phyloP scores from a whole-genome alignment of 30 jellyfish, hydroid and myxozoan genomes.

The Morbakka virulenta region DNA sequence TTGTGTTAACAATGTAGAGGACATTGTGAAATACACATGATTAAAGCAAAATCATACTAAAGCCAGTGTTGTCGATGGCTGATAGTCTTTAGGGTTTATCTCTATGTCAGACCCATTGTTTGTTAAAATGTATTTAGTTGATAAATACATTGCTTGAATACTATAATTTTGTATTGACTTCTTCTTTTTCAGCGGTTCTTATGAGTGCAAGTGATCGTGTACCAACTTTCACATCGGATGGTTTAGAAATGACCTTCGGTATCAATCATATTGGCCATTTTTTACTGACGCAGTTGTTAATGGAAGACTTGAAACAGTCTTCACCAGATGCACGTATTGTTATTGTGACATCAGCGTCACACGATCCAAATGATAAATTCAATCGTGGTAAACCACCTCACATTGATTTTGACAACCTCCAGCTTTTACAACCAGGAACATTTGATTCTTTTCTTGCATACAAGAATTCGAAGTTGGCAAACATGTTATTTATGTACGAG shows the following conservation, averaged over 20 bases:
- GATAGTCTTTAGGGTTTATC: no score
- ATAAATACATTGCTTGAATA: no score
- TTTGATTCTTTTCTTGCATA: slow-evolving; percentile 59
- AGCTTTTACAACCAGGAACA: slow-evolving; percentile 65
- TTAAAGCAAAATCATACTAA: no score
- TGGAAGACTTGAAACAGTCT: slow-evolving; percentile 51
- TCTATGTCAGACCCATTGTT: no score
- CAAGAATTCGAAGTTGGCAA: slow-evolving; percentile 62
- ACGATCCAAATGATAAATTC: slow-evolving; percentile 37
- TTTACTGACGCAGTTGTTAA: slow-evolving; percentile 42
- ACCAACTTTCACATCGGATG: slow-evolving; percentile 63
- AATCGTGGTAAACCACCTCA: slow-evolving; percentile 22
- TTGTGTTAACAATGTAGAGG: no score
- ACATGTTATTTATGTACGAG: slow-evolving; percentile 56
- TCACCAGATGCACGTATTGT: slow-evolving; percentile 58
- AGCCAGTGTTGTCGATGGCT: no score
- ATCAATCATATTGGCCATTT: slow-evolving; percentile 63
- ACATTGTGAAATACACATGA: no score
- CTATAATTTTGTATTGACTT: no score
- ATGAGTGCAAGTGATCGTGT: slow-evolving; percentile 45
- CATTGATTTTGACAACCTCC: slow-evolving; percentile 61
- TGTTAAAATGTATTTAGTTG: no score
- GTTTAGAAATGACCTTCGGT: slow-evolving; percentile 67
- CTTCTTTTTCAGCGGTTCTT: slow-evolving; percentile 21
- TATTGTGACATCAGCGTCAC: slow-evolving; percentile 48